These are phyloP conservation scores for Cherax destructor DNA, from an alignment of 1,140 invertebrate species.

Conservation along the genomic window DNA sequence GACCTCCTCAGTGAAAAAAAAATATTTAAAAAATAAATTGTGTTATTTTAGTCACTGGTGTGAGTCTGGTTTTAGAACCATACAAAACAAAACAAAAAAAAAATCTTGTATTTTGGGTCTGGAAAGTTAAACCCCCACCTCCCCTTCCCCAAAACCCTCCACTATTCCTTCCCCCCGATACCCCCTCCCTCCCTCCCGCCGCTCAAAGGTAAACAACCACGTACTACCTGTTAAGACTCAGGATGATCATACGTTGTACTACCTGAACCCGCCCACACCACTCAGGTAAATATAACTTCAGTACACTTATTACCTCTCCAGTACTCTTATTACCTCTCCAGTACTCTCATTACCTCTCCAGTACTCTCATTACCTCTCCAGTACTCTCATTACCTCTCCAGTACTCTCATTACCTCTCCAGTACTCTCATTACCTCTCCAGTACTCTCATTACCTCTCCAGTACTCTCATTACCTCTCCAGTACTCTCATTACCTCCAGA, in stretches of 20 bases:
- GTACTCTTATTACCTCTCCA: background rate
- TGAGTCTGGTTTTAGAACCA: background rate
- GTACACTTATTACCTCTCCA: background rate
- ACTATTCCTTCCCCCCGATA: background rate
- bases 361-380: background rate
- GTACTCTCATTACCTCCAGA: background rate
- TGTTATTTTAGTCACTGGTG: slow-evolving; percentile 25
- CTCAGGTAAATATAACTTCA: slow-evolving; percentile 13
- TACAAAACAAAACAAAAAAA: background rate
- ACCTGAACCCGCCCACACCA: slow-evolving; percentile 8
- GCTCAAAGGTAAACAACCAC: slow-evolving; percentile 31
- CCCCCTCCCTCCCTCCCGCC: background rate
- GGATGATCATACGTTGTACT: background rate
- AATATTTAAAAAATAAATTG: background rate
- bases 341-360: too few species aligned
- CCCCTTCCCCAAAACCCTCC: background rate
- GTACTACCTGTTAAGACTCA: slow-evolving; percentile 37
- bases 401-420: background rate
- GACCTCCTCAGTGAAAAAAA: slow-evolving; percentile 33
- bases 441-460: background rate
- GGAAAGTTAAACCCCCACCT: background rate
- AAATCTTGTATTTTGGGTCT: background rate
- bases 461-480: background rate
- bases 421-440: background rate
- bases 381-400: background rate